Evolutionary conservation across 2,113 vertebrate species (phyloP), one percentile per base, ranked within the genome.

Genomic region (Cinclus cinclus): DNA sequence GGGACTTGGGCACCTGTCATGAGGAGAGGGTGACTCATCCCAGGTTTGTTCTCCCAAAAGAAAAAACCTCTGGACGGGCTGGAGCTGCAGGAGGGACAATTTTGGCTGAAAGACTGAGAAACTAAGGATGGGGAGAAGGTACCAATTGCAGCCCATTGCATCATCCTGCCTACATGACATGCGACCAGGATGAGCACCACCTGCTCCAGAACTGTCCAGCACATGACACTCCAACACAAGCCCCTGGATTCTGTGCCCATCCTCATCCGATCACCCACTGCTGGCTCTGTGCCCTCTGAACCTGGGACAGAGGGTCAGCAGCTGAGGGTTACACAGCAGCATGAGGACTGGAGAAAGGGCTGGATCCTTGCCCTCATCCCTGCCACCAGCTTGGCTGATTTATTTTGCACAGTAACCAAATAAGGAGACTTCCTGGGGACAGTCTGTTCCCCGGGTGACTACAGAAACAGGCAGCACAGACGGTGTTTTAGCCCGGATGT

Each of bases 151-250:
- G 19, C 42, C 59, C 19, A 41, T 27, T 2, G 3, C 44, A n/a
- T 63, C 8, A 3, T 81, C 52, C 44, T 19, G 1, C 4, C 56
- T 52, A 7, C 13, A 8, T 1, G 7, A 28, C 18, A 5, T 2
- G 1, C 2, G 3, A 20, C 22, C 59, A 44, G 69, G 73, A 52
- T 46, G 19, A 70, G 70, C 56, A 10, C 37, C 2, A 0, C 16
- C 42, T 4, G 3, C 47, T 49, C n/a, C 1, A 0, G 49, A 67
- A 28, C 49, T 2, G 0, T 30, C n/a, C 0, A 0, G 60, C 59
- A 64, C 19, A 2, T 30, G 52, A 15, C n/a, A 13, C 39, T 15
- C 3, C 4, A 11, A 49, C 19, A 8, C 19, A 15, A 91, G 46
- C 52, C 19, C 52, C 39, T 6, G 3, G 21, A 17, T 13, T 14